Conservation (phyloP, 30 jellyfish, hydroid and myxozoan species). For the Aurelia sp. region DNA sequence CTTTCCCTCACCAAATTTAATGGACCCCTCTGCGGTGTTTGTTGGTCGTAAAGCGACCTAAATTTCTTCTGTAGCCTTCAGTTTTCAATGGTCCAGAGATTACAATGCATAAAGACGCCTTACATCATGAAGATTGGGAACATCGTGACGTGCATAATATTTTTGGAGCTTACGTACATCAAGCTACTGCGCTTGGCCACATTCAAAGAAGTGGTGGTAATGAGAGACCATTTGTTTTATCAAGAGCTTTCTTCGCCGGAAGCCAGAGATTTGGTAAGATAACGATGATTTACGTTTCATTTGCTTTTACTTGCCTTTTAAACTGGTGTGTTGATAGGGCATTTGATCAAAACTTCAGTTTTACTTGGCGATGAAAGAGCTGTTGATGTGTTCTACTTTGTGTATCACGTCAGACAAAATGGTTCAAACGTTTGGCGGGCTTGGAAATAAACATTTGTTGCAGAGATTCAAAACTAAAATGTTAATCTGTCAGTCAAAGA, state of each 20-base stretch:
- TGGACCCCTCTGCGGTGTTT: too few relatives aligned
- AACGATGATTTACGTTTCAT: neutral
- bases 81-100: slow-evolving; percentile 99
- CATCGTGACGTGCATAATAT: slow-evolving; percentile 99
- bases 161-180: slow-evolving; percentile 82
- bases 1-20: too few relatives aligned
- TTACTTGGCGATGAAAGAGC: too few relatives aligned
- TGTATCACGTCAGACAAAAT: too few relatives aligned
- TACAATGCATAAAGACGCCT: slow-evolving; percentile 98
- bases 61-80: slow-evolving; percentile 76
- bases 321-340: too few relatives aligned
- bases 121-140: slow-evolving; percentile 96
- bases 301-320: neutral
- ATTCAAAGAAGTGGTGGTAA: slow-evolving; percentile 88
- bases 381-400: too few relatives aligned
- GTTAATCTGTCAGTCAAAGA: too few relatives aligned
- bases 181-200: slow-evolving; percentile 91
- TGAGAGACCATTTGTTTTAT: slow-evolving; percentile 94
- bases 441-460: too few relatives aligned
- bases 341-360: too few relatives aligned
- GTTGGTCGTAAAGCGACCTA: too few relatives aligned
- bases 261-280: slow-evolving; percentile 92
- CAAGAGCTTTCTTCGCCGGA: slow-evolving; percentile 99
- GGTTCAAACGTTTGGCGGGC: too few relatives aligned
- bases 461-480: too few relatives aligned